A percentile compares a stretch with the other conserved stretches of the same genome.
These are phyloP conservation scores for Enteromius thamalakanensis DNA, from an alignment of 2,797 vertebrate species.

Conservation along the genomic window DNA sequence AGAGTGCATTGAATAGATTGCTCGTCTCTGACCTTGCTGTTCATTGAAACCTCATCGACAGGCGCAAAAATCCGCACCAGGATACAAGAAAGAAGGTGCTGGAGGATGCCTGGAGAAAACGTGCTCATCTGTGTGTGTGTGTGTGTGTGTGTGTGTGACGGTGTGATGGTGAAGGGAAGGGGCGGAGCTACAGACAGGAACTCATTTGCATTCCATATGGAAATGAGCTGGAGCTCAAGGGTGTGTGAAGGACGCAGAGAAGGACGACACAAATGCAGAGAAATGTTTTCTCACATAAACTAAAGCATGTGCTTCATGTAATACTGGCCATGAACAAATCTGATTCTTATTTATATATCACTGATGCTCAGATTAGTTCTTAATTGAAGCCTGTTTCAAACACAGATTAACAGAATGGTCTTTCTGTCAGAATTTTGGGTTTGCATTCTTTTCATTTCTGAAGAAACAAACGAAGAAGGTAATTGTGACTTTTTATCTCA, in stretches of 20 bases:
- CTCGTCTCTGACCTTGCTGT: constrained; percentile 85
- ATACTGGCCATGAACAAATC: not conserved
- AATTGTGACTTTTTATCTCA: not conserved
- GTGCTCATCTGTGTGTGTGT: not conserved
- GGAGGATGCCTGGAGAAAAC: constrained; percentile 6
- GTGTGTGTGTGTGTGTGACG: constrained; percentile 58
- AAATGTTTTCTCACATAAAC: not conserved
- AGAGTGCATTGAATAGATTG: constrained; percentile 87
- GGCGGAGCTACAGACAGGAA: constrained; percentile 61
- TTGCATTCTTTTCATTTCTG: not conserved
- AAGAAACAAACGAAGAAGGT: not conserved
- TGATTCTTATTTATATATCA: not conserved
- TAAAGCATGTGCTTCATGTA: not conserved
- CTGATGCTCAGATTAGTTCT: not conserved
- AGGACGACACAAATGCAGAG: not conserved
- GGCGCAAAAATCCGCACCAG: constrained; percentile 64
- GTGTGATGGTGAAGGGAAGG: constrained; percentile 8
- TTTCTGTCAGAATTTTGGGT: not conserved
- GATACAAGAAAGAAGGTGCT: constrained; percentile 7
- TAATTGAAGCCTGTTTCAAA: not conserved
- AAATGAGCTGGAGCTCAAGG: constrained; percentile 82
- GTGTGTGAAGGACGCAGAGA: constrained; percentile 75
- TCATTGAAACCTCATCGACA: constrained; percentile 76
- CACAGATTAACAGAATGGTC: not conserved
- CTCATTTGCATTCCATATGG: constrained; percentile 79